Evolutionary conservation across 2,888 invertebrate genomes (phyloP), one percentile per base, ranked within the genome.

Genomic region (Drosophila longiperda): DNA sequence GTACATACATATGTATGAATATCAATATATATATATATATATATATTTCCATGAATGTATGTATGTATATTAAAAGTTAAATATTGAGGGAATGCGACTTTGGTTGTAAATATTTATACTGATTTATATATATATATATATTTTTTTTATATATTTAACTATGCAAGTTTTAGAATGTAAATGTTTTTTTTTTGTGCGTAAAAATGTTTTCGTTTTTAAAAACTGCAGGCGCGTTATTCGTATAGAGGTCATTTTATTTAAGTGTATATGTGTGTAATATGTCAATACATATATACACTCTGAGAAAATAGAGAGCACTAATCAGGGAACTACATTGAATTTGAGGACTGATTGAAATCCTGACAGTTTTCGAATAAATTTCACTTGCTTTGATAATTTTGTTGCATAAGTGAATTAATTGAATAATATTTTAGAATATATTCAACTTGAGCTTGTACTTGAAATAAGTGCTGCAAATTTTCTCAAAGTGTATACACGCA

Each of bases 221-320:
- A 83, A 76, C 72, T 76, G 73, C 71, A 60, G 73, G 76, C 66
- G 80, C 73, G 65, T 82, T 85, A 75, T 75, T 75, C 68, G 82
- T 82, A 80, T 70, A 80, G 74, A 82, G 73, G 70, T 74, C 62
- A 54, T 15, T 52, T n/a, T 58, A 49, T 33, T 58, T 48, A 20
- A 36, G 42, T 57, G 38, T 38, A 50, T 57, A 68, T 38, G 26
- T 59, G 2, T 23, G 32, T 68, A 26, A 66, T 68, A 53, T 54
- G 17, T 23, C 23, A 63, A 38, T 54, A 38, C 33, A 20, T 5
- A 15, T 53, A 15, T 15, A 53, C 38, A 55, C 55, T 55, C 11
- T 26, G 38, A 3, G 29, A 12, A 36, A 17, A 54, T n/a, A 12
- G 26, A 15, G 17, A 54, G 26, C 7, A 36, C 20, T n/a, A 40